Percentiles rank a stretch among this genome's conserved stretches.
Conservation (phyloP, 2,797 vertebrate species). For the Oryzias dopingdopingensis region DNA sequence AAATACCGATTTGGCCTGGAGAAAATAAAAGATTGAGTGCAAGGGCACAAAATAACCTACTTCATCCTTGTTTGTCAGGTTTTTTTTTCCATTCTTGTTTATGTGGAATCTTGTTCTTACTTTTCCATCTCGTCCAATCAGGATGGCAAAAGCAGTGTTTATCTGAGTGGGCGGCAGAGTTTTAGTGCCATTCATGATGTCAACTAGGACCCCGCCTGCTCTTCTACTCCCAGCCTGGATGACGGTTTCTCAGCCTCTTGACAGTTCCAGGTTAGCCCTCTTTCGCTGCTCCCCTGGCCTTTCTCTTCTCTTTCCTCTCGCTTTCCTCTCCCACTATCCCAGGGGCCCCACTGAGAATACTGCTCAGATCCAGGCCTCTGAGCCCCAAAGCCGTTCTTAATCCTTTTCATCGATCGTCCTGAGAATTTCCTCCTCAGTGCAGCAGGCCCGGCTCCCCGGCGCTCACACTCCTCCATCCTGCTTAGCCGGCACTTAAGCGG, state of each 20-base stretch:
- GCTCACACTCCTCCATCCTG: slow-evolving; percentile 59
- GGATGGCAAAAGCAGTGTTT: slow-evolving; percentile 35
- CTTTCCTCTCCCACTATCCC: slow-evolving; percentile 70
- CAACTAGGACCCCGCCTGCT: slow-evolving; percentile 58
- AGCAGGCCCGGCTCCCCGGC: slow-evolving; percentile 64
- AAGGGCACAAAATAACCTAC: slow-evolving; percentile 40
- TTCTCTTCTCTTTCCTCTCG: slow-evolving; percentile 64
- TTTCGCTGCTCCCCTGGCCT: slow-evolving; percentile 53
- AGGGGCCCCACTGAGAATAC: slow-evolving; percentile 75
- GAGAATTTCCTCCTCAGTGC: slow-evolving; percentile 81
- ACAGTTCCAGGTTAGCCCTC: slow-evolving; percentile 83
- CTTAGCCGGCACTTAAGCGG: slow-evolving; percentile 49
- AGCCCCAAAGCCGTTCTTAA: slow-evolving; percentile 83
- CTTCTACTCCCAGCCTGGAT: slow-evolving; percentile 64
- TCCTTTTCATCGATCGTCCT: slow-evolving; percentile 82
- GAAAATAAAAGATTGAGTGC: slow-evolving; percentile 56
- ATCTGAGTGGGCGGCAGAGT: slow-evolving; percentile 52
- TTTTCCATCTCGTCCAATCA: slow-evolving; percentile 35
- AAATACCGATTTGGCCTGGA: slow-evolving; percentile 52
- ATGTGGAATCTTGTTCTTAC: slow-evolving; percentile 12
- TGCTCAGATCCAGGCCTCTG: slow-evolving; percentile 81
- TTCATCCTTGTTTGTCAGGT: slow-evolving; percentile 41
- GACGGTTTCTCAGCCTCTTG: slow-evolving; percentile 72
- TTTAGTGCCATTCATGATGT: slow-evolving; percentile 54
- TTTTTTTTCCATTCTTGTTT: slow-evolving; percentile 16